These are phyloP conservation scores for Psettodes erumei DNA, from an alignment of 2,113 vertebrate species.

Conservation along the genomic window DNA sequence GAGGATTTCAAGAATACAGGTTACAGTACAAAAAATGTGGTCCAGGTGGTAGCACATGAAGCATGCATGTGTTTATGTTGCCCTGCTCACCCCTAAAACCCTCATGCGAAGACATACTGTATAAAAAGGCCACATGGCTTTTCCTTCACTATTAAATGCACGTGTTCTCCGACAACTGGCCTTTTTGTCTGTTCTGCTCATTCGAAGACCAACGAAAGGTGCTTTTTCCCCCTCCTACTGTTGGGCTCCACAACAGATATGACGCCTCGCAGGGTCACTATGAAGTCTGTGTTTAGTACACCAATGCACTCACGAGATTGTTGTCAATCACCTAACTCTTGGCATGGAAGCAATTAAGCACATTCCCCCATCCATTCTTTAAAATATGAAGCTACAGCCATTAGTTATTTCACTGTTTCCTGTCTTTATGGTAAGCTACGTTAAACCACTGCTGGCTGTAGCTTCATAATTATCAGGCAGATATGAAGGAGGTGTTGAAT, in stretches of 20 bases:
- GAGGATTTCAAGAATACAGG: slow-evolving; percentile 80
- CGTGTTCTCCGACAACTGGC: slow-evolving; percentile 47
- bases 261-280: slow-evolving; percentile 20
- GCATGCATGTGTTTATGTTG: slow-evolving; percentile 73
- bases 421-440: neutral
- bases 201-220: slow-evolving; percentile 60
- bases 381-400: neutral
- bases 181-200: slow-evolving; percentile 58
- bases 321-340: neutral
- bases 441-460: neutral
- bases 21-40: slow-evolving; percentile 81
- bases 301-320: neutral
- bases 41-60: slow-evolving; percentile 71
- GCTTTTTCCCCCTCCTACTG: slow-evolving; percentile 36
- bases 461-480: neutral
- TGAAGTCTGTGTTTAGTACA: slow-evolving; percentile 36
- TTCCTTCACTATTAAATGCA: slow-evolving; percentile 73
- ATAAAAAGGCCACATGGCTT: slow-evolving; percentile 82
- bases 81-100: slow-evolving; percentile 58
- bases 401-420: neutral
- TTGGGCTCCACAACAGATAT: slow-evolving; percentile 20
- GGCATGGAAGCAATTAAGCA: neutral
- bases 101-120: slow-evolving; percentile 70
- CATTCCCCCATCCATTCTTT: neutral
- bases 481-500: neutral